These are phyloP conservation scores for Cyprichromis sp. DNA, from an alignment of 2,113 vertebrate genomes.

Conservation along the genomic window DNA sequence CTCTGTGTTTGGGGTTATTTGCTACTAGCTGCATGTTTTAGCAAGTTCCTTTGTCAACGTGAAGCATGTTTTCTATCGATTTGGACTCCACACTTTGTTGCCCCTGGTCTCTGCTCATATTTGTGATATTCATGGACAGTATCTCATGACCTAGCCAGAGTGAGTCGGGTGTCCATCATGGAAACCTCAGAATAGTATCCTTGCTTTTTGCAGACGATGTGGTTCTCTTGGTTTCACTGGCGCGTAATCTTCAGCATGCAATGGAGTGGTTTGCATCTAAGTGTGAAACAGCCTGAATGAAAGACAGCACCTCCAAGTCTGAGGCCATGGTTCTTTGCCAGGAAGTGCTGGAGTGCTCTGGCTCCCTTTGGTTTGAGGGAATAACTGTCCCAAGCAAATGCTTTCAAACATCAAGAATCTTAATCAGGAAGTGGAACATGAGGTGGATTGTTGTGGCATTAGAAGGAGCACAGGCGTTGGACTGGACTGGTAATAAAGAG, in stretches of 20 bases:
- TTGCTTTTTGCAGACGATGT: neutral
- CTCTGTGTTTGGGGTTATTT: neutral
- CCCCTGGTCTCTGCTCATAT: neutral
- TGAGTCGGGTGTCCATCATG: neutral
- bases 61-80: neutral
- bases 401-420: neutral
- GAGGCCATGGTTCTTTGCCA: neutral
- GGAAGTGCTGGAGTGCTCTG: neutral
- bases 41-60: neutral
- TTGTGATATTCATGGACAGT: neutral
- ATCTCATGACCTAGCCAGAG: neutral
- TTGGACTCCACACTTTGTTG: neutral
- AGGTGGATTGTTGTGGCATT: neutral
- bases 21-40: neutral
- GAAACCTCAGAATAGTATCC: neutral
- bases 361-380: neutral
- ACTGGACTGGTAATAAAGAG: neutral
- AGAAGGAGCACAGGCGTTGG: neutral
- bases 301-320: neutral
- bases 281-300: neutral
- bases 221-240: neutral
- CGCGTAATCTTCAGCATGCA: neutral
- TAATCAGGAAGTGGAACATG: neutral
- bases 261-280: neutral
- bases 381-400: neutral